Conservation (phyloP, 2,888 invertebrate genomes). For the Cephus pulcher region DNA sequence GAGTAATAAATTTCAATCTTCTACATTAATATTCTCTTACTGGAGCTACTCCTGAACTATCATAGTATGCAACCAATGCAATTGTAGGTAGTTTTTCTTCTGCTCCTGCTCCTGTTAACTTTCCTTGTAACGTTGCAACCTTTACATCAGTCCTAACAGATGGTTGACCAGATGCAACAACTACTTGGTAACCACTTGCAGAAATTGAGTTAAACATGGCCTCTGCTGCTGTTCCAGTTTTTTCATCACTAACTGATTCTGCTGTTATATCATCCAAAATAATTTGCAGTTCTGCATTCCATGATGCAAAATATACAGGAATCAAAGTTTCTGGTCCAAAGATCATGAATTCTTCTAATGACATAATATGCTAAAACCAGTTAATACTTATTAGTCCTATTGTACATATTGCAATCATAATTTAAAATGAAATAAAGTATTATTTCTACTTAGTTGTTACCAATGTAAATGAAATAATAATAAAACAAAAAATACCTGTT, state of each 20-base stretch:
- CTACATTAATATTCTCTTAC: conserved; percentile 71
- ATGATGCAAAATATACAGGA: conserved; percentile 89
- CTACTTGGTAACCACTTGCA: conserved; percentile 95
- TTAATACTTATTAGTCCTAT: conserved; percentile 11
- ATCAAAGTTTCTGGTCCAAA: conserved; percentile 82
- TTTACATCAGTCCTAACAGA: conserved; percentile 81
- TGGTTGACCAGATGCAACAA: conserved; percentile 81
- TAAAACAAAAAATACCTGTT: conserved; percentile 71
- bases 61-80: conserved; percentile 93
- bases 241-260: conserved; percentile 76
- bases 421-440: conserved; percentile 2
- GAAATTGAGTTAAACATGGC: conserved; percentile 89
- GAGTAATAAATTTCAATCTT: not conserved
- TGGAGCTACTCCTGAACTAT: conserved; percentile 89
- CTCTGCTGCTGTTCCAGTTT: conserved; percentile 82
- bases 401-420: not conserved
- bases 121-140: conserved; percentile 88
- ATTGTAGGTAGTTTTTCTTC: conserved; percentile 85
- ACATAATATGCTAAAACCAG: conserved; percentile 74
- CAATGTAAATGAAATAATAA: not conserved
- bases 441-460: not conserved
- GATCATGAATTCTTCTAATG: conserved; percentile 84
- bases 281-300: conserved; percentile 78
- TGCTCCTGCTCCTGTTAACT: conserved; percentile 79
- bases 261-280: conserved; percentile 82